Conservation (phyloP, 2,888 invertebrate genomes). For the Andrena trimmerana region DNA sequence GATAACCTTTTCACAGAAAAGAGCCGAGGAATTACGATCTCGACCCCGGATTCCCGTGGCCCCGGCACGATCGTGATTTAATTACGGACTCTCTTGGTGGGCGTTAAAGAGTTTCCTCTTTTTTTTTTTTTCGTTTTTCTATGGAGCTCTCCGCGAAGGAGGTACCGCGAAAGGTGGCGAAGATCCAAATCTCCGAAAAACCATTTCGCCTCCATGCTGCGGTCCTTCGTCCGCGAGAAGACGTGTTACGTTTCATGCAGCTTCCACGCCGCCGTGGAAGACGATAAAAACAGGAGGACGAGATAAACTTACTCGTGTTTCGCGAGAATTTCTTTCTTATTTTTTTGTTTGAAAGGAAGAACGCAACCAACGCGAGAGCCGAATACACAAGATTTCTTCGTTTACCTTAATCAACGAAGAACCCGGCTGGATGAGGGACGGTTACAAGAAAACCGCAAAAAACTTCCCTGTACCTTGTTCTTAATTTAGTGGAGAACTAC, state of each 20-base stretch:
- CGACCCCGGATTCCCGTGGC: constrained; percentile 50
- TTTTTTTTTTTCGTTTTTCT: not conserved
- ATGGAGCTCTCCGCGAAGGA: not conserved
- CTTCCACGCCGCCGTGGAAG: constrained; percentile 8
- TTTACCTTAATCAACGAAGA: constrained; percentile 24
- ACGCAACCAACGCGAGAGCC: not conserved
- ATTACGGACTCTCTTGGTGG: constrained; percentile 51
- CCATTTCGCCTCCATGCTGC: constrained; percentile 20
- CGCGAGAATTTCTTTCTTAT: constrained; percentile 8
- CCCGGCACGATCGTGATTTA: constrained; percentile 64
- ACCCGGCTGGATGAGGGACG: not conserved
- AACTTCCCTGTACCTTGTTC: constrained; percentile 21
- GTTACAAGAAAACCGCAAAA: constrained; percentile 15
- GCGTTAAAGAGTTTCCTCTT: constrained; percentile 42
- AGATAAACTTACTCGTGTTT: constrained; percentile 28
- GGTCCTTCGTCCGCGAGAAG: not conserved
- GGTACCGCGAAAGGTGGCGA: not conserved
- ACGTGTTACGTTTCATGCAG: constrained; percentile 10
- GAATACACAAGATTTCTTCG: constrained; percentile 12
- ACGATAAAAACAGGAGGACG: constrained; percentile 19
- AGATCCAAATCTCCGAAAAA: constrained; percentile 60
- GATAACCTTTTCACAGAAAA: constrained; percentile 42
- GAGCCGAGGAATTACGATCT: constrained; percentile 51
- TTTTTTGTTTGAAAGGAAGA: not conserved
- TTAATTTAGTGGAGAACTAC: constrained; percentile 12